phyloP scores from a whole-genome alignment of 2,113 vertebrate genomes.

The Albula glossodonta region DNA sequence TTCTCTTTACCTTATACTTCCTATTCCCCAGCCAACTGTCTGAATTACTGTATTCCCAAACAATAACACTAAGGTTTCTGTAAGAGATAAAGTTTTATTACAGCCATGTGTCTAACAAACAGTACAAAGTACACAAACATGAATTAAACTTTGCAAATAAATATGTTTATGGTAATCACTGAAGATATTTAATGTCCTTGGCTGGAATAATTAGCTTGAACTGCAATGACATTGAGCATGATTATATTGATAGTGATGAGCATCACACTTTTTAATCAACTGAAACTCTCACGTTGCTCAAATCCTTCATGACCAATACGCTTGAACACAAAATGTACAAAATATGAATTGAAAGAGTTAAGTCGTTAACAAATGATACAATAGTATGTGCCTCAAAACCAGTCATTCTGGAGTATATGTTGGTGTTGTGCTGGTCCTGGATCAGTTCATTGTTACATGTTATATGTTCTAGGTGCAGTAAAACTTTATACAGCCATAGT shows the following conservation, averaged over 20 bases:
- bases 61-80: neutral
- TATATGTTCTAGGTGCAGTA: too few relatives aligned
- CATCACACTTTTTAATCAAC: too few relatives aligned
- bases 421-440: too few relatives aligned
- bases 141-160: slow-evolving; percentile 45
- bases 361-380: neutral
- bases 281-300: too few relatives aligned
- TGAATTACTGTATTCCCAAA: too few relatives aligned
- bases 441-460: too few relatives aligned
- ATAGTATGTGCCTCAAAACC: neutral
- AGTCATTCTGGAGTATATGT: neutral
- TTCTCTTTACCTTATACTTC: too few relatives aligned
- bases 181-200: neutral
- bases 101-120: neutral
- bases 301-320: neutral
- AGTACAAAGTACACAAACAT: slow-evolving; percentile 30
- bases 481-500: neutral
- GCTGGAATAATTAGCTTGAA: too few relatives aligned
- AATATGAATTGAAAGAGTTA: neutral
- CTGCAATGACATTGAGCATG: too few relatives aligned
- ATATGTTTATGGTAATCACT: slow-evolving; percentile 36
- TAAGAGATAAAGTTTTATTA: neutral
- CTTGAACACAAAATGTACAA: neutral
- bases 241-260: too few relatives aligned
- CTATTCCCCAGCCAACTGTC: too few relatives aligned